Conservation (phyloP, 2,113 vertebrate genomes). For the Corythornis madagascariensis region DNA sequence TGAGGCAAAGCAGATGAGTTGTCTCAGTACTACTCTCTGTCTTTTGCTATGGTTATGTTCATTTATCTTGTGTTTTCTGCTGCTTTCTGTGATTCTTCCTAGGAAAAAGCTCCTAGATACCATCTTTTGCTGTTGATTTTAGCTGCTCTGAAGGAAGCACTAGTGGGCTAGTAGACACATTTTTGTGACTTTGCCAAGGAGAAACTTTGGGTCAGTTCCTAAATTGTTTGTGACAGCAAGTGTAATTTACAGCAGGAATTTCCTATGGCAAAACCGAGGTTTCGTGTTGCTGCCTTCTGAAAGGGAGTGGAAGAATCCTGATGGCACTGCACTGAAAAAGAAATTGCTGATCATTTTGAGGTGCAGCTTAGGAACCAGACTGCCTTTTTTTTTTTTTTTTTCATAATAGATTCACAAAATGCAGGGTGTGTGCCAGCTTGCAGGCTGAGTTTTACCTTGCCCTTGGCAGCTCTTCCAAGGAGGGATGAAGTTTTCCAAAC, state of each 20-base stretch:
- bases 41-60: background rate
- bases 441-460: background rate
- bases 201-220: background rate
- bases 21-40: background rate
- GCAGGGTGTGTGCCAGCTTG: background rate
- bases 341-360: background rate
- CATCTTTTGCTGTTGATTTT: background rate
- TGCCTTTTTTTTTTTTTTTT: background rate
- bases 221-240: background rate
- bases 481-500: background rate
- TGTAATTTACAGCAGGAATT: background rate
- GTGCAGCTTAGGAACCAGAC: background rate
- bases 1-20: background rate
- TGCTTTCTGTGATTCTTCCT: background rate
- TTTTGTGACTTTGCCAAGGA: background rate
- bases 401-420: background rate
- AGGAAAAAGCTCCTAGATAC: background rate
- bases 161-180: background rate
- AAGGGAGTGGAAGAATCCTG: background rate
- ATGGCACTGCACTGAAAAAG: accelerated
- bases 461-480: accelerated
- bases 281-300: background rate
- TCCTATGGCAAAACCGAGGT: background rate
- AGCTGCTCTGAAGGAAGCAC: background rate
- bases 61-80: background rate